Evolutionary conservation across 2,797 vertebrate genomes (phyloP).

Genomic region (Eulemur rubriventer): DNA sequence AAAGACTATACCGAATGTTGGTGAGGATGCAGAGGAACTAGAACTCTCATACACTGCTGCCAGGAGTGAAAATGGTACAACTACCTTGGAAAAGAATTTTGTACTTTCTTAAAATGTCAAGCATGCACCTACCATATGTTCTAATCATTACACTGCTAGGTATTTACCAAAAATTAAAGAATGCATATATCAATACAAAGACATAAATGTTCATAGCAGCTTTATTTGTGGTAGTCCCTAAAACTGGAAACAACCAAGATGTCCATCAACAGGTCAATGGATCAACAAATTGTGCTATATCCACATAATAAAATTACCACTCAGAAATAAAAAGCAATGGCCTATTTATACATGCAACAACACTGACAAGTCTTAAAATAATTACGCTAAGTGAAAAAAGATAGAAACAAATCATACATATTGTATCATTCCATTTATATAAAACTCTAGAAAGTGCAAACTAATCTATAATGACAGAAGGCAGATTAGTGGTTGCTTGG

Average conservation of each 20-base stretch:
- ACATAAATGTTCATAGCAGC: background rate
- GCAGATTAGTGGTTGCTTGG: background rate
- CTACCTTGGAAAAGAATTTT: background rate
- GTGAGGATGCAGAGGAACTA: background rate
- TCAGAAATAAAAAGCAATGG: background rate
- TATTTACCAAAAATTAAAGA: constrained; percentile 21
- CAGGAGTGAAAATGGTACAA: background rate
- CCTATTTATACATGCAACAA: background rate
- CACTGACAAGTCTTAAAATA: background rate
- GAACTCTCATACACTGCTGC: background rate
- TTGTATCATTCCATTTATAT: background rate
- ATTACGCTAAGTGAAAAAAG: background rate
- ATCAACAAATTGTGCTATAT: background rate
- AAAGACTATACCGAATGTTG: background rate
- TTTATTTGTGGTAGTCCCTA: background rate
- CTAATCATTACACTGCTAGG: background rate
- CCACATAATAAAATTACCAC: background rate
- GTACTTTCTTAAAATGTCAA: constrained; percentile 26
- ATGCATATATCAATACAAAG: background rate
- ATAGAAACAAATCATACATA: background rate
- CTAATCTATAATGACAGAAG: background rate
- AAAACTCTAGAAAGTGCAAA: constrained; percentile 6
- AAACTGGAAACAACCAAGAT: constrained; percentile 4
- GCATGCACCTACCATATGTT: background rate
- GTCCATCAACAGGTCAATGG: background rate